These are phyloP conservation scores for Alloplasta piceator DNA, from an alignment of 2,888 invertebrate genomes.

Conservation along the genomic window DNA sequence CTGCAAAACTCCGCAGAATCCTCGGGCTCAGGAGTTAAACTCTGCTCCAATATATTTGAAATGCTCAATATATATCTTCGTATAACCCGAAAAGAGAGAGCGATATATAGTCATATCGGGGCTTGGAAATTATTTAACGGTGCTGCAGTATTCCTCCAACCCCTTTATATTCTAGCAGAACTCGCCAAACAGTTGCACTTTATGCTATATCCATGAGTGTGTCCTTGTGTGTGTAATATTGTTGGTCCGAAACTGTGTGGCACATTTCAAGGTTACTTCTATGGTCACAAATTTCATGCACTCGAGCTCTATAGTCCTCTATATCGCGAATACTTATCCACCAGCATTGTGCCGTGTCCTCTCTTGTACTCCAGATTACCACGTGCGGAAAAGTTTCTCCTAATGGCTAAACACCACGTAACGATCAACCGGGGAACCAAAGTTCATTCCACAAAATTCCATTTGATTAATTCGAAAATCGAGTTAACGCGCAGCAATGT, in stretches of 20 bases:
- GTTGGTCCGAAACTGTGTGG: constrained; percentile 24
- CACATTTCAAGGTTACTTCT: constrained; percentile 55
- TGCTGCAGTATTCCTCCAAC: constrained; percentile 12
- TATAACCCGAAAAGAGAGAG: constrained; percentile 30
- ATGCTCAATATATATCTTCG: constrained; percentile 11
- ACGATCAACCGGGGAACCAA: constrained; percentile 62
- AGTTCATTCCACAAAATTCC: constrained; percentile 71
- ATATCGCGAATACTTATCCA: constrained; percentile 30
- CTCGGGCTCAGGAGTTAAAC: too few species aligned
- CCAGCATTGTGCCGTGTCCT: constrained; percentile 5
- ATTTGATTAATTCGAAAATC: constrained; percentile 75
- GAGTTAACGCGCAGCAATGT: constrained; percentile 69
- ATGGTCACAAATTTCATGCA: constrained; percentile 48
- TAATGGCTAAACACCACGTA: constrained; percentile 66
- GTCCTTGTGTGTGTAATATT: neutral
- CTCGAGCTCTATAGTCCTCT: neutral
- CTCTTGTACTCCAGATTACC: constrained; percentile 20
- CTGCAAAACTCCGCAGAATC: too few species aligned
- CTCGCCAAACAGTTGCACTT: constrained; percentile 29
- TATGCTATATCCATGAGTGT: neutral
- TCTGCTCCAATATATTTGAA: too few species aligned
- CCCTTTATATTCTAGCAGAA: constrained; percentile 17
- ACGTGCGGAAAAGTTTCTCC: constrained; percentile 48
- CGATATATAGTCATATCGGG: constrained; percentile 33
- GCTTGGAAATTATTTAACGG: constrained; percentile 59